Base-by-base conservation (phyloP, 2,797 vertebrate genomes). In the Danio albolineatus region DNA sequence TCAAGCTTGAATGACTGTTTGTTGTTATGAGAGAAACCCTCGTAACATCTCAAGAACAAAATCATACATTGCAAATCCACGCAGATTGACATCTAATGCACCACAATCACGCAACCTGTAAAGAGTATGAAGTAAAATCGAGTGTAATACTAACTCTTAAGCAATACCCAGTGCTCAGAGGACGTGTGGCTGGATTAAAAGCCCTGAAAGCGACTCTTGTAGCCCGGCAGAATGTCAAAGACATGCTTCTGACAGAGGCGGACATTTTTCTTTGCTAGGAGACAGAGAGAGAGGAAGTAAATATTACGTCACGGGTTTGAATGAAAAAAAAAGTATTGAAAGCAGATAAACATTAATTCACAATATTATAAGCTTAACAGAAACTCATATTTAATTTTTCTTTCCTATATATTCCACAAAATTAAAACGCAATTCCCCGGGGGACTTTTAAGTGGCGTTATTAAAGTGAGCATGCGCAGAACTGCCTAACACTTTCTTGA, bases 201-300 rank as follows among this genome's bases (percentile, higher is more conserved):
- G 59, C 54, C 73, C 53, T 73, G 39, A 51, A 61, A 10, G 5
- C 4, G 6, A 62, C 5, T 9, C 53, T 72, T 6, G 72, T 17
- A 21, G 14, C 9, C 10, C 44, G 70, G 44, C 67, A 72, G n/a
- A 83, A 44, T 41, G 61, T 72, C 69, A 73, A 9, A 48, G 70
- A 65, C 86, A 81, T 73, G 72, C 41, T 85, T 51, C 75, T 76
- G 0, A 76, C 28, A 64, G 82, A 73, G 44, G 84, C 78, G 53
- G 86, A 74, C 84, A 87, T 87, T 66, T 84, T 61, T 53, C 7
- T 65, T 36, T 2, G 5, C 14, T 7, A 21, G 12, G 16, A 36
- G 4, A n/a, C n/a, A 17, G 53, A 57, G 2, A 17, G 53, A 57
- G 4, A 36, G 39, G 69, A 73, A 73, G 46, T 16, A 5, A 1